Base-by-base conservation (phyloP, 2,113 vertebrate species). In the Acrocephalus arundinaceus region DNA sequence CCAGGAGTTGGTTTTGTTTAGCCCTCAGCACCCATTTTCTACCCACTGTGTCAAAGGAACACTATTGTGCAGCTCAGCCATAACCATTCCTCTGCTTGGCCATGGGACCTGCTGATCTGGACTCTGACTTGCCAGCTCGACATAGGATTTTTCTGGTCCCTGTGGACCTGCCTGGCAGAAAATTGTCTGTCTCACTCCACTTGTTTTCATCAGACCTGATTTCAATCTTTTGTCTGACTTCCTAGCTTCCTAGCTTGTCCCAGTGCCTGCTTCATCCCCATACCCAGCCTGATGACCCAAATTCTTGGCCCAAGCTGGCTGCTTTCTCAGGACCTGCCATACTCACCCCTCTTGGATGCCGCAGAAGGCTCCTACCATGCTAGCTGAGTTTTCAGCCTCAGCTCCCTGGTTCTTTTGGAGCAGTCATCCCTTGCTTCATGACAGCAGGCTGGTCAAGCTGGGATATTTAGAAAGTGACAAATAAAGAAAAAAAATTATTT, bases 11-110 rank as follows among this genome's bases (percentile, higher is more conserved):
- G 19, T 63, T 79, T n/a, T 79, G 7, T 58, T 77, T 21, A 74
- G 14, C 9, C 6, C 24, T 48, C 28, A 46, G 18, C 12, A 46
- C 4, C 8, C 33, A 27, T 66, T 78, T 25, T 63, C 18, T 78
- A 22, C 21, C 20, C 2, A 0, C 12, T 49, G 5, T 35, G 14
- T 78, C 3, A 2, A 10, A 72, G 66, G 12, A 55, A 7, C n/a
- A 2, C 18, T 37, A 7, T 7, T 77, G 12, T 54, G 28, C 15
- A 41, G 10, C 17, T 72, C 62, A 93, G 12, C 22, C 24, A 54
- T 12, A 54, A 3, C 21, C 21, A 4, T 35, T 33, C 11, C 24
- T 76, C 54, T 80, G 11, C 22, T 35, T 33, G 9, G 16, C 27
- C 41, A 8, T 28, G 16, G n/a, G 25, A 74, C 28, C n/a, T 77